Conservation (phyloP, 2,113 vertebrate species). For the Eptatretus burgeri region DNA sequence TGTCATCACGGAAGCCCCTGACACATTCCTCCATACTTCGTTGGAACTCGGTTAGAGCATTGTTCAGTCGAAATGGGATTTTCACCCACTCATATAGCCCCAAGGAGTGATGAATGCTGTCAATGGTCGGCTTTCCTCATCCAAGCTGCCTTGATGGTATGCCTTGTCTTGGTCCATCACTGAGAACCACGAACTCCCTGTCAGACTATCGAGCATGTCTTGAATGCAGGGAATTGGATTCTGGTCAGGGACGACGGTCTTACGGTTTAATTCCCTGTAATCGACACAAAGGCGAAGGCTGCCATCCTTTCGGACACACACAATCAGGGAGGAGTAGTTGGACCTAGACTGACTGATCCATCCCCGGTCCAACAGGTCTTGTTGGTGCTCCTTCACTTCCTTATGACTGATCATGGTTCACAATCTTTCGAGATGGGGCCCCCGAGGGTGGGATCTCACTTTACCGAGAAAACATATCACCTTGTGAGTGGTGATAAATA, state of each 20-base stretch:
- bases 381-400: too few relatives aligned
- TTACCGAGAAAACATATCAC: too few relatives aligned
- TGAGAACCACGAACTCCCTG: slow-evolving; percentile 9
- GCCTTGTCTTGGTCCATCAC: slow-evolving; percentile 11
- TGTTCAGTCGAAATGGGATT: slow-evolving; percentile 11
- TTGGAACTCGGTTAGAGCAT: slow-evolving; percentile 9
- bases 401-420: too few relatives aligned
- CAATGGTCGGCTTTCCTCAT: not conserved
- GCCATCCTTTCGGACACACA: slow-evolving; percentile 8
- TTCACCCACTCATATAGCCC: slow-evolving; percentile 11
- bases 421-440: too few relatives aligned
- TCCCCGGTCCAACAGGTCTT: not conserved
- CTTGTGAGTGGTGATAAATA: too few relatives aligned
- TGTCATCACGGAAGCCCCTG: slow-evolving; percentile 2
- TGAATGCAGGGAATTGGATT: slow-evolving; percentile 8
- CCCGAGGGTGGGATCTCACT: too few relatives aligned
- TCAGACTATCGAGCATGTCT: slow-evolving; percentile 8
- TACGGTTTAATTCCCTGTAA: slow-evolving; percentile 8
- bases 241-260: slow-evolving; percentile 9
- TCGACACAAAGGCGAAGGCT: slow-evolving; percentile 5
- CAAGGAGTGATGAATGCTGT: slow-evolving; percentile 8
- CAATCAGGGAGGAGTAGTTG: slow-evolving; percentile 6
- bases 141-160: slow-evolving; percentile 10
- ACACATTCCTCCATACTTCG: slow-evolving; percentile 11
- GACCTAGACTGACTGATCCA: slow-evolving; percentile 7